phyloP scores from a whole-genome alignment of 1,140 invertebrate genomes.

The Eurytemora carolleeae region DNA sequence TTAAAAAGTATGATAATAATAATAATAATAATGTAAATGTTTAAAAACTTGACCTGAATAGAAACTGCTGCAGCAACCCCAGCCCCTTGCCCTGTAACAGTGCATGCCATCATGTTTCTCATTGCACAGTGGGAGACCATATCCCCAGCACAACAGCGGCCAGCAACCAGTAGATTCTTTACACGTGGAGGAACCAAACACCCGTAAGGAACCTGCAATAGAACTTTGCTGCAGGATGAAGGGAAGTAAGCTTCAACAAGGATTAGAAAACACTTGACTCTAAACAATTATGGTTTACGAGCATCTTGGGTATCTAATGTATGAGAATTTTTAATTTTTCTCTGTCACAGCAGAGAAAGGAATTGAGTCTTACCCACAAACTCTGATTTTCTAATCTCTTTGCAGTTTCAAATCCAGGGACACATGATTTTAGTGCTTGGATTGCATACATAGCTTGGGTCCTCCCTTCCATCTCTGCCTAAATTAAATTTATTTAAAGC shows the following conservation, averaged over 20 bases:
- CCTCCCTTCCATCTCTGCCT: neutral
- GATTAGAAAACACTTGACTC: no score
- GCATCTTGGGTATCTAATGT: no score
- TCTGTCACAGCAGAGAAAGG: no score
- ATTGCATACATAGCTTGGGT: neutral
- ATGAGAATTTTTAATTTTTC: no score
- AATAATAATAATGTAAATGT: no score
- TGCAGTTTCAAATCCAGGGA: neutral
- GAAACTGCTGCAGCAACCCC: neutral
- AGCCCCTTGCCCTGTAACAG: constrained; percentile 1
- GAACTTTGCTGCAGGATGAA: no score
- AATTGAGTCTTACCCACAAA: no score
- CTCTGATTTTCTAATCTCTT: no score
- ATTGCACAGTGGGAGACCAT: neutral
- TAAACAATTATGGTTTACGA: no score
- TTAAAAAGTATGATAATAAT: no score
- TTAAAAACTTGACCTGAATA: neutral
- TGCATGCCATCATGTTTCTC: constrained; percentile 7
- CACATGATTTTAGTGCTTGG: neutral
- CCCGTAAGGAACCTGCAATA: neutral
- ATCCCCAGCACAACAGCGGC: neutral
- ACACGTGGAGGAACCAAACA: neutral
- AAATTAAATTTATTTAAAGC: neutral
- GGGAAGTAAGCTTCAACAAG: no score
- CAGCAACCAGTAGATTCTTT: constrained; percentile 4